These are phyloP conservation scores for Sphecodes monilicornis DNA, from an alignment of 2,888 invertebrate species.

Conservation along the genomic window DNA sequence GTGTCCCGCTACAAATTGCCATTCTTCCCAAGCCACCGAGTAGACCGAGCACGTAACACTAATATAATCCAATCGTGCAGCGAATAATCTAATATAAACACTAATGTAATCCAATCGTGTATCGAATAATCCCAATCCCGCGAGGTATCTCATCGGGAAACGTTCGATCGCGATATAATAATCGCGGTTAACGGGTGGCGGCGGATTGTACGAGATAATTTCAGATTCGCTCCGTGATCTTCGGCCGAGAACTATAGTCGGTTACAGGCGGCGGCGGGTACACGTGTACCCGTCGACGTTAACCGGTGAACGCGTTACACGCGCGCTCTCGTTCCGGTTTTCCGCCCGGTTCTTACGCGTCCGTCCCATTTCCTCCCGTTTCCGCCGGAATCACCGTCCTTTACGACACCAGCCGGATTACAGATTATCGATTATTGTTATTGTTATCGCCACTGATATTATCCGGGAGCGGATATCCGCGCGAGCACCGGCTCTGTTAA, in stretches of 20 bases:
- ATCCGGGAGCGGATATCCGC: constrained; percentile 10
- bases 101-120: constrained; percentile 18
- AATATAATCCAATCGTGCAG: constrained; percentile 17
- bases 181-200: constrained; percentile 32
- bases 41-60: constrained; percentile 11
- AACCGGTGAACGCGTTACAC: constrained; percentile 18
- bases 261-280: background rate
- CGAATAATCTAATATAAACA: constrained; percentile 23
- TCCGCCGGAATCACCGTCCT: constrained; percentile 31
- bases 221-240: constrained; percentile 20
- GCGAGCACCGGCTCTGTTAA: background rate
- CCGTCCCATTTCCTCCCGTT: constrained; percentile 22
- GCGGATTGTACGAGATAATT: constrained; percentile 39
- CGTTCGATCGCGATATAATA: constrained; percentile 37
- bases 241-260: background rate
- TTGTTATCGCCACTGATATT: constrained; percentile 53
- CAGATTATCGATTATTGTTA: constrained; percentile 68
- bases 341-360: constrained; percentile 33
- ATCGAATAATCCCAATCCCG: constrained; percentile 16
- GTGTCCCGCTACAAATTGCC: background rate
- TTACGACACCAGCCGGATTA: constrained; percentile 58
- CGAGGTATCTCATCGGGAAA: constrained; percentile 8
- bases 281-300: constrained; percentile 34
- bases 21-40: background rate
- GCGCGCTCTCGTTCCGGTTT: constrained; percentile 37